These are phyloP conservation scores for Leptinotarsa juncta DNA, from an alignment of 2,888 invertebrate genomes.

Conservation along the genomic window DNA sequence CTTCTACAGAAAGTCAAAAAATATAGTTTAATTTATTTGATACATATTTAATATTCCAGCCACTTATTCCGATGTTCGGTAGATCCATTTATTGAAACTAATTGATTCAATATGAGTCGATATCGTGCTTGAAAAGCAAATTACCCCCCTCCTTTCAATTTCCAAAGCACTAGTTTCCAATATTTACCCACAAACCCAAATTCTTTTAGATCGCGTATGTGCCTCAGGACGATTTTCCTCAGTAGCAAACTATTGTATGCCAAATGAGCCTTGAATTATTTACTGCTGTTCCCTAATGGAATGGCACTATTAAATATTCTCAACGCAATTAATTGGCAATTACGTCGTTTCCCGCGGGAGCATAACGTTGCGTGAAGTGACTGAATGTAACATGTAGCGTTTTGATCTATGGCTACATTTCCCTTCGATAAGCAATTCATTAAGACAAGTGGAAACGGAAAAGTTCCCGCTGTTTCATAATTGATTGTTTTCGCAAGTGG, in stretches of 20 bases:
- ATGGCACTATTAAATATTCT: slow-evolving; percentile 19
- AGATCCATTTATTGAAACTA: too few species aligned
- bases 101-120: too few species aligned
- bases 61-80: too few species aligned
- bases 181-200: neutral
- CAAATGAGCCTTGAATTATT: slow-evolving; percentile 17
- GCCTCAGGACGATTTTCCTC: neutral
- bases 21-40: too few species aligned
- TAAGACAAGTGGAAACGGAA: neutral
- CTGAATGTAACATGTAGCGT: slow-evolving; percentile 9
- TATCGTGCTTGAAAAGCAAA: too few species aligned
- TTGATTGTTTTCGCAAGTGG: neutral
- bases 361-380: slow-evolving; percentile 19
- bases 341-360: slow-evolving; percentile 7
- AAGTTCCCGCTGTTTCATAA: neutral
- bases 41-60: too few species aligned
- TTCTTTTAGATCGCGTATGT: neutral
- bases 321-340: slow-evolving; percentile 19
- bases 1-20: too few species aligned
- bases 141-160: too few species aligned
- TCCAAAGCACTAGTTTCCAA: neutral
- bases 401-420: slow-evolving; percentile 18
- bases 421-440: slow-evolving; percentile 5
- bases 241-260: neutral
- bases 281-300: slow-evolving; percentile 16